A percentile compares a stretch with the other conserved stretches of the same genome.
phyloP scores from a whole-genome alignment of 2,797 vertebrate genomes.

The Presbytis comata region DNA sequence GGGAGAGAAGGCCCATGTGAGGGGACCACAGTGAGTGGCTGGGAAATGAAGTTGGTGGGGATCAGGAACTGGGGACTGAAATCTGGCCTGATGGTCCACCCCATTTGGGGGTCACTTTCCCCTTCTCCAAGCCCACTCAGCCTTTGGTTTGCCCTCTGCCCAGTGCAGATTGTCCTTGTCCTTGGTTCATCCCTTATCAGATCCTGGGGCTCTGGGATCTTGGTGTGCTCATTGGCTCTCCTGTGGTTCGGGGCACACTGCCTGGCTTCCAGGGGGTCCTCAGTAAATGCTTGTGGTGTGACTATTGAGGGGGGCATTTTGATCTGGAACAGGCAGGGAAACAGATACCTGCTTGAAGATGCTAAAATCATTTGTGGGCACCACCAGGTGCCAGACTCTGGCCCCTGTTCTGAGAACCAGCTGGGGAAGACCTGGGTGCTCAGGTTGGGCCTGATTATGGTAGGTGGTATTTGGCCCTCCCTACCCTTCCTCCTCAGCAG shows the following conservation, averaged over 20 bases:
- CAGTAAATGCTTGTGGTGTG: not conserved
- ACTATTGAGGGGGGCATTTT: not conserved
- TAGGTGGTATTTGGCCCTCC: not conserved
- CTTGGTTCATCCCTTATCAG: not conserved
- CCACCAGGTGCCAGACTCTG: not conserved
- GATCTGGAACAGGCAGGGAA: not conserved
- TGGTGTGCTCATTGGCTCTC: not conserved
- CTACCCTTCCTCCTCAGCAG: not conserved
- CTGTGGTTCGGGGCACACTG: not conserved
- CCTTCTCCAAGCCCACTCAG: not conserved
- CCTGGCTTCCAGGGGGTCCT: not conserved
- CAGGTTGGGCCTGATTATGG: not conserved
- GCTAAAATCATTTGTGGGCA: not conserved
- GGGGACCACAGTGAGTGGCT: not conserved
- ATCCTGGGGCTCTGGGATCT: not conserved
- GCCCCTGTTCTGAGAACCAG: not conserved
- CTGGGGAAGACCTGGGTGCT: not conserved
- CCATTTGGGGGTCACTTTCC: not conserved
- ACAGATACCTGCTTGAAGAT: not conserved
- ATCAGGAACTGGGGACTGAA: not conserved
- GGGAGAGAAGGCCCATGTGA: not conserved
- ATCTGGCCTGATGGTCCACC: not conserved
- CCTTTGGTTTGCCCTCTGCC: not conserved
- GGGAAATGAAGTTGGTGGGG: not conserved
- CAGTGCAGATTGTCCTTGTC: not conserved